Base-by-base conservation (phyloP, 1,140 invertebrate species). In the Scaptomyza hsui region DNA sequence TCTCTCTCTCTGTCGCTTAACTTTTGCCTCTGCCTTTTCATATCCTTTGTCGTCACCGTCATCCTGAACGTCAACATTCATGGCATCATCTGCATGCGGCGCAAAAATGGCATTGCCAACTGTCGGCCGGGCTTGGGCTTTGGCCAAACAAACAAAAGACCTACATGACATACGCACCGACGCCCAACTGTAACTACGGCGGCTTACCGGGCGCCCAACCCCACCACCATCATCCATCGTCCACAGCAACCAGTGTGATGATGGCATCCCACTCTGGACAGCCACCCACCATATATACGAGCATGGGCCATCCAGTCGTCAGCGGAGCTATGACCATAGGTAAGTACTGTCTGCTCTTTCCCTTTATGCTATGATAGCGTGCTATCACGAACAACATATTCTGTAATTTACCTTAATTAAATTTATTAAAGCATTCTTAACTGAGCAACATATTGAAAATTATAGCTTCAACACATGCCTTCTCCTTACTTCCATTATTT, bases 121-220 rank as follows among this genome's bases (percentile, higher is more conserved):
- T 72, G 73, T 64, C 42, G 26, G 26, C 9, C 6, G 26, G 26
- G 26, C 26, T 29, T 29, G 51, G 56, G 26, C n/a, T 21, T 42
- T 41, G 29, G 42, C 60, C 26, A 32, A 61, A 71, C 71, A 77
- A 64, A 71, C 68, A 72, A 68, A 65, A 81, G 80, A 75, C 78
- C 18, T 85, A 81, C 45, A 81, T 85, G 75, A 81, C 78, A 61
- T 81, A 85, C 72, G 80, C 78, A 49, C 80, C 78, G 37, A 81
- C 78, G 44, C 70, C 79, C 55, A 79, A 80, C 52, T 83, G 77
- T 41, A 79, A 49, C 62, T 83, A 80, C 52, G 75, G 51, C 16
- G 70, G 63, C 15, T 52, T 82, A 48, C 39, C 61, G n/a, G 57
- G 71, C 47, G 52, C 53, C 35, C 79, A 68, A 45, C 61, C 61